Base-by-base conservation (phyloP, 2,888 invertebrate genomes). In the Pristionchus maxplancki region DNA sequence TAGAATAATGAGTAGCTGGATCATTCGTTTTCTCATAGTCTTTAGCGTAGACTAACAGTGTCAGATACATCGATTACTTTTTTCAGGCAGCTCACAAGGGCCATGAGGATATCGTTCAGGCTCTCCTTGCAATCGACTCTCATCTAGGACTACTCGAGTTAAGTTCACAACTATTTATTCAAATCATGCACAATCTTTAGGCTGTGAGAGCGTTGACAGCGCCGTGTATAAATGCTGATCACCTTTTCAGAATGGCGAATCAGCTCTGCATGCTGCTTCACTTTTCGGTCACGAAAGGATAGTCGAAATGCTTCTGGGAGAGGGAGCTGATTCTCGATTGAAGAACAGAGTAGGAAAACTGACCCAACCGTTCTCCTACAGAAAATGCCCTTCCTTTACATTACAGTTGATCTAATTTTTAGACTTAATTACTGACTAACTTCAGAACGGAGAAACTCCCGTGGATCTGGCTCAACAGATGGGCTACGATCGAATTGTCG, bases 221-320 rank as follows among this genome's bases (percentile, higher is more conserved):
- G 58, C 58, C 9, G 24, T 11, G 11, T 40, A 48, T 50, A 13
- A 34, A 24, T 15, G 8, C 9, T 24, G 20, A 34, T 17, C 28
- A 17, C n/a, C 40, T 28, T 88, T 91, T 82, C 95, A 97, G 97
- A 98, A 98, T 96, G 98, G 98, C 0, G 97, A 98, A 95, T 96
- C 97, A 88, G 97, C 97, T 0, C 95, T 98, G 84, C 98, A 98
- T 96, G 98, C 97, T 83, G 98, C 98, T 5, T 97, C 97, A 62
- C 96, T 97, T 96, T 97, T 97, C 95, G 98, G 97, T 0, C 97
- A 97, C 94, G 96, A 97, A 95, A 95, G 96, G 5, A 97, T 97
- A 85, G 97, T 97, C 89, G 96, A 97, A 94, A 96, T 97, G 94
- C 95, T 97, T 71, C 96, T 97, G 82, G 96, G 96, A 88, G 96